Conservation (phyloP, 2,888 invertebrate species). For the Dorcus hopei region DNA sequence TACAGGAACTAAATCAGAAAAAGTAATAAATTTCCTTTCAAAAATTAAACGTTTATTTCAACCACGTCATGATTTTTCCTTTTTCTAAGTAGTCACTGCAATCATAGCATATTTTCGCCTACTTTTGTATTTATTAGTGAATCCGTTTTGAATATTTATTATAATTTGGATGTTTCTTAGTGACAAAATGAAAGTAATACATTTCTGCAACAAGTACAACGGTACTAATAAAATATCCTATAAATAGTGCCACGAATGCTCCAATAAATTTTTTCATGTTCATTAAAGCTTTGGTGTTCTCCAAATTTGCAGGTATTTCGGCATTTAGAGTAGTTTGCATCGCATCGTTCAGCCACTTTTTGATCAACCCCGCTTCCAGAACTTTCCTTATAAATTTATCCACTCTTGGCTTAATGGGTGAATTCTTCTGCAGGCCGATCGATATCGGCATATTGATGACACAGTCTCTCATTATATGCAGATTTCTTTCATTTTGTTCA, state of each 20-base stretch:
- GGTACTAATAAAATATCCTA: slow-evolving; percentile 64
- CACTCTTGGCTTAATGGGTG: slow-evolving; percentile 67
- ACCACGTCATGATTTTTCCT: too few relatives aligned
- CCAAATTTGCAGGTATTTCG: slow-evolving; percentile 48
- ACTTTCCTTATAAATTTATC: slow-evolving; percentile 66
- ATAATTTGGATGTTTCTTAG: slow-evolving; percentile 65
- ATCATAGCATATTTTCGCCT: too few relatives aligned
- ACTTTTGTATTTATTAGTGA: background rate
- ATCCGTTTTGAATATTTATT: slow-evolving; percentile 60
- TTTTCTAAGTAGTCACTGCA: too few relatives aligned
- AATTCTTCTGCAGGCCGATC: slow-evolving; percentile 78
- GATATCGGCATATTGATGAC: slow-evolving; percentile 78
- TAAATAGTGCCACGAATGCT: slow-evolving; percentile 67
- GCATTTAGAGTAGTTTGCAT: slow-evolving; percentile 60
- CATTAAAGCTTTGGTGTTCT: slow-evolving; percentile 69
- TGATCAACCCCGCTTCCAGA: slow-evolving; percentile 72
- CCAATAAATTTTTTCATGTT: slow-evolving; percentile 75
- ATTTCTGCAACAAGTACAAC: slow-evolving; percentile 60
- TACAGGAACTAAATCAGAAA: too few relatives aligned
- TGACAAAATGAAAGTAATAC: slow-evolving; percentile 64
- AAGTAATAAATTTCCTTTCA: too few relatives aligned
- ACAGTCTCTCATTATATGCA: slow-evolving; percentile 82
- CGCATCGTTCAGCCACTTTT: slow-evolving; percentile 76
- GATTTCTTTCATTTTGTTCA: slow-evolving; percentile 42
- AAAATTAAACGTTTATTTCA: too few relatives aligned